Evolutionary conservation across 2,113 vertebrate genomes (phyloP), one percentile per base, ranked within the genome.

Genomic region (Mugil cephalus): DNA sequence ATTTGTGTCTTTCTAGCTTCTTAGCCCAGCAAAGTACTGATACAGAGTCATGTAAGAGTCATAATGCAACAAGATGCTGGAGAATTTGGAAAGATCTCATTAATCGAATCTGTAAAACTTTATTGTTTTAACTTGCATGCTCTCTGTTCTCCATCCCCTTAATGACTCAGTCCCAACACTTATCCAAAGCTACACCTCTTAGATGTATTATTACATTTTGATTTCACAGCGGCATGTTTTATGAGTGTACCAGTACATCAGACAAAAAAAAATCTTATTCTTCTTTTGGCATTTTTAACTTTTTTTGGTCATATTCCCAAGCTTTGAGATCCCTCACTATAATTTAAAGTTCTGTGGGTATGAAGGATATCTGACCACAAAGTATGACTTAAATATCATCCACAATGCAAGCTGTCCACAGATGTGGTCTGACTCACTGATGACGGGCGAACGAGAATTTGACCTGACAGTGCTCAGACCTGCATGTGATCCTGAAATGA

Each of bases 401-500:
- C 14, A 47, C 35, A 18, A 42, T 42, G 15, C 48, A 40, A 17
- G 63, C 35, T 64, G 21, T 42, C 40, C 58, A 18, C 54, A 58
- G 45, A 46, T 74, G 46, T 38, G 47, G 12, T 80, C 56, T 14
- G 13, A 55, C 39, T 65, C 60, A 38, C 39, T 45, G 13, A 42
- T 42, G 50, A 52, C 45, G 55, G 17, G 10, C 30, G 48, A 48
- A 43, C 66, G 30, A 69, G 17, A 68, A 83, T 77, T 8, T 24
- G 48, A 80, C 10, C 17, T 73, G 76, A 84, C 79, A 78, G 73
- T 1, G 24, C 11, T 59, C 47, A 46, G 59, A 70, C 68, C 87
- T 47, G 52, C 42, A 54, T 52, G 58, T 77, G 66, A 89, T 74
- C 82, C 70, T 80, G 62, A 84, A 79, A 59, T 48, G 46, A 86